Conservation (phyloP, 1,140 invertebrate genomes). For the Luehdorfia chinensis region DNA sequence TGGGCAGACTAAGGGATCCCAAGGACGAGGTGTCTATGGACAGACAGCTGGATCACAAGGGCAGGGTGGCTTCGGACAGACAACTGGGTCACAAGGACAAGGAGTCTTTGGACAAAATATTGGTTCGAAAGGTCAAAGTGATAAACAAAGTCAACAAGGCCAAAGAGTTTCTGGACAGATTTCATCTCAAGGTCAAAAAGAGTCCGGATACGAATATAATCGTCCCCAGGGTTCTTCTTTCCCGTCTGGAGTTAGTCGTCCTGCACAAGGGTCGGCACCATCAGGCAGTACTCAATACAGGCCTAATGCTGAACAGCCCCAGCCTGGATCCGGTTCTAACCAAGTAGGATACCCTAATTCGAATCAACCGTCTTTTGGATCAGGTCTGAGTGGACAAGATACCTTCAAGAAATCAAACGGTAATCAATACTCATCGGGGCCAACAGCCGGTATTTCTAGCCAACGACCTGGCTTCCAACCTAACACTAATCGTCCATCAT, state of each 20-base stretch:
- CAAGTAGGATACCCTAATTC: neutral
- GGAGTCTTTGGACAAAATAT: conserved; percentile 6
- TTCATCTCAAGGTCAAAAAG: conserved; percentile 12
- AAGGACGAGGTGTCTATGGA: conserved; percentile 9
- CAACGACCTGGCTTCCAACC: neutral
- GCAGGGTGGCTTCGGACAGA: conserved; percentile 4
- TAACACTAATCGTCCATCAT: neutral
- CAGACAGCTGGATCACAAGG: conserved; percentile 9
- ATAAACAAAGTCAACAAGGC: conserved; percentile 4
- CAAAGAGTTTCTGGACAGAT: conserved; percentile 1
- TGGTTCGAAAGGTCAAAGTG: conserved; percentile 6
- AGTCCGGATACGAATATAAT: neutral
- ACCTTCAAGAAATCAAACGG: neutral
- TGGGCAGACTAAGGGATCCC: neutral
- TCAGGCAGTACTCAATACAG: neutral
- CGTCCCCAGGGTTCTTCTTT: conserved; percentile 7
- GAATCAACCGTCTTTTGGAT: neutral
- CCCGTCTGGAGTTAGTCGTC: neutral
- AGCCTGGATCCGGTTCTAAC: neutral
- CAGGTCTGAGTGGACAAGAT: neutral
- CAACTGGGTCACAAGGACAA: conserved; percentile 6
- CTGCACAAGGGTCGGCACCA: neutral
- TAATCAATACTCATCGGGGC: neutral
- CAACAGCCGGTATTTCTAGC: neutral
- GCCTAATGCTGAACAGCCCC: neutral